A percentile compares a stretch with the other conserved stretches of the same genome.
Conservation (phyloP, 1,140 invertebrate genomes). For the Apis laboriosa region DNA sequence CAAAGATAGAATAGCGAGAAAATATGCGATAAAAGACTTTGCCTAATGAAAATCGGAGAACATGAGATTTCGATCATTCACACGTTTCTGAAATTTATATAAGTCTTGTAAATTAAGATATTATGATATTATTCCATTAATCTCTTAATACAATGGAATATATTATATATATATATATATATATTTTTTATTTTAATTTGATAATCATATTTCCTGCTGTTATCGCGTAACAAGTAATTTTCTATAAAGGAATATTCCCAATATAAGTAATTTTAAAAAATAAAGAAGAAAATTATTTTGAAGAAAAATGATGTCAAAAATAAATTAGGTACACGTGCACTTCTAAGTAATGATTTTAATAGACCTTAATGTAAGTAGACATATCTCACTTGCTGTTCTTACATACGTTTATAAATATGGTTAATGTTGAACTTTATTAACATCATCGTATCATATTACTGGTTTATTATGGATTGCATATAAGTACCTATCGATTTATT, state of each 20-base stretch:
- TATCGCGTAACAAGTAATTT: too few relatives aligned
- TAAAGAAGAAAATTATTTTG: too few relatives aligned
- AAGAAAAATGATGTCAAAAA: not conserved
- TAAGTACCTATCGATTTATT: not conserved
- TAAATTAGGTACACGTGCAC: not conserved
- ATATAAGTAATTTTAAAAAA: too few relatives aligned
- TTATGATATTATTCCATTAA: too few relatives aligned
- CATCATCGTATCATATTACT: not conserved
- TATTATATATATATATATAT: not conserved
- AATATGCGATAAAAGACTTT: slow-evolving; percentile 3
- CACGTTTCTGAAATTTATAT: not conserved
- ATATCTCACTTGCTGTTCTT: not conserved
- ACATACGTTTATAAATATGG: not conserved
- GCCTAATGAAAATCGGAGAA: not conserved
- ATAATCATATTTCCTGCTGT: not conserved
- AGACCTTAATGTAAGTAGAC: not conserved
- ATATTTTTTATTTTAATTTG: not conserved
- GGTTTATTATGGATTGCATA: not conserved
- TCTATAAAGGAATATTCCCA: too few relatives aligned
- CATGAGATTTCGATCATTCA: too few relatives aligned
- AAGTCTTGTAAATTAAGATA: not conserved
- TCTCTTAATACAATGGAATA: not conserved
- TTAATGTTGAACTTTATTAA: not conserved
- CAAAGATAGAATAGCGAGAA: not conserved
- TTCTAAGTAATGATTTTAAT: not conserved